Base-by-base conservation (phyloP, 2,888 invertebrate genomes). In the Dendrolimus houi region DNA sequence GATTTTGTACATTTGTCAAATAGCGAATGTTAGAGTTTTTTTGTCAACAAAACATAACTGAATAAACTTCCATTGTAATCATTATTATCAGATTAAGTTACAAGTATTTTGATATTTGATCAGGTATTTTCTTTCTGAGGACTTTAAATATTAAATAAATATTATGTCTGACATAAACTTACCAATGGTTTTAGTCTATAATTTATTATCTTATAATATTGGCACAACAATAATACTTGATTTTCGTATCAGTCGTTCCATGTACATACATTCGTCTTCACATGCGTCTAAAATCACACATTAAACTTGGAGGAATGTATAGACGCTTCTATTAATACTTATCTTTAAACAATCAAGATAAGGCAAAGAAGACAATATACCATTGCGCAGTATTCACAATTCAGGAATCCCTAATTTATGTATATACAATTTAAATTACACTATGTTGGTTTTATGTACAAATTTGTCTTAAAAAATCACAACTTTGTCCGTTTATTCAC, bases 401-500 rank as follows among this genome's bases (percentile, higher is more conserved):
- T 58, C 57, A 29, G 9, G 2, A 47, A 47, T 47, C 2, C 12
- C 29, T 29, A 29, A 55, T 62, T 56, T 60, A 58, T 63, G 61
- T 77, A 77, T 77, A 66, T 75, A 75, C 75, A 77, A 61, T 54
- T 59, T 62, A 55, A 58, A 58, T 56, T 56, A 64, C 60, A 63
- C 59, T 54, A 47, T 47, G 12, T 10, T 12, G 12, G 42, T 56
- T 29, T 59, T 55, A 54, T 59, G 56, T 62, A 57, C 57, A 62
- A 42, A 55, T 54, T 56, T 10, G n/a, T 41, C 29, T 40, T 8
- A 29, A 12, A 53, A 60, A 74, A 76, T 86, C 81, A 90, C 79
- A 89, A 84, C 67, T 88, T 83, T 71, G 88, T 90, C 75, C 87
- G 75, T 76, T 87, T 83, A 61, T 87, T 89, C 62, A 88, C 81